Base-by-base conservation (phyloP, 2,888 invertebrate genomes). In the Tethea ocularis region DNA sequence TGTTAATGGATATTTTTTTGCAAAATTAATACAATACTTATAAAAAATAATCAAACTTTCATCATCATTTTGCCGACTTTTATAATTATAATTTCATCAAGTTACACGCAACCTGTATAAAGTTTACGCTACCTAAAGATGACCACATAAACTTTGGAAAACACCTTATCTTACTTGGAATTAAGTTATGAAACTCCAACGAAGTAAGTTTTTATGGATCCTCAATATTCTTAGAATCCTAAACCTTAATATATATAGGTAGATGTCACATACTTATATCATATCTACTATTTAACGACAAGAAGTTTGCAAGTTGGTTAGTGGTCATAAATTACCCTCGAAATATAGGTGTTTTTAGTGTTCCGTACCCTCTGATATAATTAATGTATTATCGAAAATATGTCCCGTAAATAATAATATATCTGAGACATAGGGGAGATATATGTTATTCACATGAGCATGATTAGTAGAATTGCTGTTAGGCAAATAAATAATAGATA, bases 181-280 rank as follows among this genome's bases (percentile, higher is more conserved):
- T 76, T 72, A 74, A 78, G 77, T 80, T 82, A 77, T 63, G 64
- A 66, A 82, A 83, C 71, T 82, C 78, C 58, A 68, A 69, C 61
- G 66, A 62, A 58, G 62, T 68, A 78, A 74, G 77, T 81, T 67
- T 64, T 59, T 58, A 53, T 53, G 68, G 68, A 60, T 63, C 54
- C 63, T 61, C 68, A 70, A 75, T 75, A 75, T 77, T 79, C 76
- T 71, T 72, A 72, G 23, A 29, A 46, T 57, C 64, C 66, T 58
- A 63, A 61, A 69, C 74, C 70, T 66, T 78, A 74, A 77, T 73
- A 74, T 73, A 63, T 61, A n/a, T n/a, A n/a, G n/a, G n/a, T n/a
- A 65, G 60, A 61, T 63, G 66, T 69, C 69, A 74, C 68, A 72
- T 78, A 77, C 80, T 77, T 72, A 62, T 68, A 68, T 69, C 65